Base-by-base conservation (phyloP, 2,113 vertebrate genomes). In the Pogonocichla stellata region DNA sequence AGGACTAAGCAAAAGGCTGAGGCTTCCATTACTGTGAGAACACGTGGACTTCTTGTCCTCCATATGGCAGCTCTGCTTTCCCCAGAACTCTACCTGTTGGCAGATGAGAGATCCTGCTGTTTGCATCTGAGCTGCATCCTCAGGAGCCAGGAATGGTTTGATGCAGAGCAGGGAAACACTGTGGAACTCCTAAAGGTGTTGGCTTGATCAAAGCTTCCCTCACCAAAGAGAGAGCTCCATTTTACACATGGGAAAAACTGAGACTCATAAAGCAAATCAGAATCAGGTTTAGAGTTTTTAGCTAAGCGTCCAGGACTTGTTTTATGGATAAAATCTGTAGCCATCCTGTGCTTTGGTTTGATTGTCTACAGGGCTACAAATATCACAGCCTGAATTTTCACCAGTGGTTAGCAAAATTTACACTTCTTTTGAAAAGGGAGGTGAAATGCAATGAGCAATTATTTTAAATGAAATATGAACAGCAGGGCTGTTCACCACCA, bases 51-150 rank as follows among this genome's bases (percentile, higher is more conserved):
- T 23, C 73, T 84, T 75, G 77, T 7, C 88, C 53, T 91, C 91
- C 91, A 84, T 80, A 36, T 80, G 88, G 80, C 33, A 61, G 43
- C 48, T 66, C 26, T 64, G 72, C 65, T 45, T 34, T 28, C n/a
- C 80, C 45, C 31, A 58, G 82, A 70, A 51, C 82, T 70, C 92
- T 77, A 70, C 88, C 92, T 93, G 86, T 57, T 61, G 71, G 88
- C 90, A 94, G 90, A 80, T 40, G 81, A 96, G 92, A 69, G 71
- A 72, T 69, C 85, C 96, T 95, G 93, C 92, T 90, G 84, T 36
- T 85, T 47, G 38, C 92, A 82, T 36, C 53, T 18, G 70, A 67
- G 95, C 81, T 57, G 66, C 66, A 53, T 43, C 85, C 80, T 47
- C 43, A 6, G n/a, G 78, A 96, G 84, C 73, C 17, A 1, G 0